A percentile compares a stretch with the other conserved stretches of the same genome.
Evolutionary conservation across 1,140 invertebrate species (phyloP).

Genomic region (Bombus cullumanus): DNA sequence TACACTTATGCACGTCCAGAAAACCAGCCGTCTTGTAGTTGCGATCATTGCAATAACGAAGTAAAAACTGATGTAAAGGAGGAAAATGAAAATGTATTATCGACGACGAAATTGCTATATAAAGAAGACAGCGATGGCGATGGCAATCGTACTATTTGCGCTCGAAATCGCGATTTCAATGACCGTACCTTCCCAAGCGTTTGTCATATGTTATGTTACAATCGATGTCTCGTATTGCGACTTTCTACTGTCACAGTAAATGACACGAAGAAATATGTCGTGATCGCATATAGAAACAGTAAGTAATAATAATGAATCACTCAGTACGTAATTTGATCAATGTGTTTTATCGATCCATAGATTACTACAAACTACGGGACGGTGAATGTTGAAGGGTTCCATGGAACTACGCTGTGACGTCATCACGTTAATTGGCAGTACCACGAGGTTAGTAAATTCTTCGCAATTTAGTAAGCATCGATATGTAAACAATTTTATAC

Average conservation of each 20-base stretch:
- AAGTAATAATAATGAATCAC: conserved; percentile 50
- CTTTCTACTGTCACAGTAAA: conserved; percentile 53
- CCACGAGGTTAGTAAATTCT: conserved; percentile 32
- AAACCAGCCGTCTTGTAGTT: conserved; percentile 67
- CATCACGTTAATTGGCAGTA: too few species aligned
- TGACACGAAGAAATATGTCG: conserved; percentile 56
- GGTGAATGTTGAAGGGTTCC: conserved; percentile 53
- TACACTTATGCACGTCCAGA: not conserved
- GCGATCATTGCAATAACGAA: conserved; percentile 71
- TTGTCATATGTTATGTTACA: conserved; percentile 79
- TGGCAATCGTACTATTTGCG: conserved; percentile 76
- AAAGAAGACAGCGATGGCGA: conserved; percentile 59
- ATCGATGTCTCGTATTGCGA: conserved; percentile 72
- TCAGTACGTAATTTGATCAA: not conserved
- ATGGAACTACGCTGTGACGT: not conserved
- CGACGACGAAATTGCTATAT: conserved; percentile 7
- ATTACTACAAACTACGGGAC: conserved; percentile 72
- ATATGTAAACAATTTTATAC: not conserved
- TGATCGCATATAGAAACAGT: conserved; percentile 71
- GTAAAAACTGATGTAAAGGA: conserved; percentile 62
- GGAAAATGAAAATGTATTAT: conserved; percentile 60
- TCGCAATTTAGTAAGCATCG: not conserved
- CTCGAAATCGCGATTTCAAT: conserved; percentile 71
- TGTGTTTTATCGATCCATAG: conserved; percentile 33
- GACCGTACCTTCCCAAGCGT: conserved; percentile 77